Percentiles rank a stretch among this genome's conserved stretches.
phyloP scores from a whole-genome alignment of 2,797 vertebrate genomes.

The Anguilla obscura region DNA sequence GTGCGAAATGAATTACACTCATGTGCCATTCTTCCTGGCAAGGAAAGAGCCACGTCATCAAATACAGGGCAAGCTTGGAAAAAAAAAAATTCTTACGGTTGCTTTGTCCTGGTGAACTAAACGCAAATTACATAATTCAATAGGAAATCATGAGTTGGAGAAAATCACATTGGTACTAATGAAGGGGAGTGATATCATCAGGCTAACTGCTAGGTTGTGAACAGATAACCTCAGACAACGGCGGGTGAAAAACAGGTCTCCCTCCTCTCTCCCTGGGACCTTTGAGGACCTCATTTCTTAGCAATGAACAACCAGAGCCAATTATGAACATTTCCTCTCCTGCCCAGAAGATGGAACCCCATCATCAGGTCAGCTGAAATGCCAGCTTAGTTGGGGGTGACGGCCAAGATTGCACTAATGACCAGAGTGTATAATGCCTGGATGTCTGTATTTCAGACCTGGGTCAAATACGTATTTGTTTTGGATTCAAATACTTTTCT shows the following conservation, averaged over 20 bases:
- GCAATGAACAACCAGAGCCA: neutral
- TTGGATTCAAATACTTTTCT: too few species aligned
- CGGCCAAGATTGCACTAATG: neutral
- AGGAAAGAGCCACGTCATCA: neutral
- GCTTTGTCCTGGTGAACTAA: neutral
- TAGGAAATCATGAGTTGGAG: slow-evolving; percentile 6
- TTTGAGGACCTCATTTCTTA: neutral
- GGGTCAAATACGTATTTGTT: too few species aligned
- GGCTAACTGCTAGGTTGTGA: neutral
- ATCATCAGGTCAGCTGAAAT: neutral
- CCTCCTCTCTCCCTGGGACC: neutral
- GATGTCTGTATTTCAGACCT: neutral
- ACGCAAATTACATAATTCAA: slow-evolving; percentile 17
- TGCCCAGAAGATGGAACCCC: neutral
- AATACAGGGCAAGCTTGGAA: neutral
- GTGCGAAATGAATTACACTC: neutral
- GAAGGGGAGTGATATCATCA: neutral
- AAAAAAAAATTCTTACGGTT: neutral
- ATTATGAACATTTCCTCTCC: neutral
- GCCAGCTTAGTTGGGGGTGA: neutral
- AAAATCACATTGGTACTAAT: slow-evolving; percentile 7
- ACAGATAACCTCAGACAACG: neutral
- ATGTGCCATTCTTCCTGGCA: neutral
- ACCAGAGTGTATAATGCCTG: neutral
- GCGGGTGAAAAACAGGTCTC: neutral